Evolutionary conservation across 2,888 invertebrate species (phyloP).

Genomic region (Xanthorhoe designata): DNA sequence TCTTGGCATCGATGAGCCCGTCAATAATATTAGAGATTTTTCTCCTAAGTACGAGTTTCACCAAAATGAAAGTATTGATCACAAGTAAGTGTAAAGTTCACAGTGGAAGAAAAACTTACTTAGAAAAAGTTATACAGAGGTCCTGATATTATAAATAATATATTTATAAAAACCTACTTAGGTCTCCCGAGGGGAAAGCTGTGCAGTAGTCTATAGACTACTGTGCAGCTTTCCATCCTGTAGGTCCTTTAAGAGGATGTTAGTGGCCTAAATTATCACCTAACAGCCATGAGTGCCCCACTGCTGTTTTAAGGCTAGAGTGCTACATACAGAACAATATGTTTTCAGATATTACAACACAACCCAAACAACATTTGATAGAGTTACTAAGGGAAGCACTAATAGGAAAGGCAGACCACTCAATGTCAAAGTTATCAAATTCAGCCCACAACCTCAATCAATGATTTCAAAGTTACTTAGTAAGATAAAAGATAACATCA

Average conservation of each 20-base stretch:
- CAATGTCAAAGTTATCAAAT: slow-evolving; percentile 54
- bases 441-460: slow-evolving; percentile 71
- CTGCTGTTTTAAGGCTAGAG: no score
- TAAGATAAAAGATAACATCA: slow-evolving; percentile 6
- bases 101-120: no score
- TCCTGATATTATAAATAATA: no score
- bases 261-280: no score
- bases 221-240: no score
- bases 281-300: no score
- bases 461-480: slow-evolving; percentile 63
- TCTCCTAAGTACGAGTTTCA: neutral
- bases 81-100: neutral
- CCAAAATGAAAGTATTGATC: neutral
- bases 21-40: no score
- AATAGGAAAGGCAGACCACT: slow-evolving; percentile 67
- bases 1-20: neutral
- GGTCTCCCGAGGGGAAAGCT: no score
- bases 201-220: no score
- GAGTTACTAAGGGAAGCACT: slow-evolving; percentile 11
- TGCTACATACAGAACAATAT: neutral
- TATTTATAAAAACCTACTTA: no score
- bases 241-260: no score
- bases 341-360: slow-evolving; percentile 38
- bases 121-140: no score
- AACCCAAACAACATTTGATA: slow-evolving; percentile 44